Evolutionary conservation across 2,888 invertebrate species (phyloP).

Genomic region (Zygogramma bicolorata): DNA sequence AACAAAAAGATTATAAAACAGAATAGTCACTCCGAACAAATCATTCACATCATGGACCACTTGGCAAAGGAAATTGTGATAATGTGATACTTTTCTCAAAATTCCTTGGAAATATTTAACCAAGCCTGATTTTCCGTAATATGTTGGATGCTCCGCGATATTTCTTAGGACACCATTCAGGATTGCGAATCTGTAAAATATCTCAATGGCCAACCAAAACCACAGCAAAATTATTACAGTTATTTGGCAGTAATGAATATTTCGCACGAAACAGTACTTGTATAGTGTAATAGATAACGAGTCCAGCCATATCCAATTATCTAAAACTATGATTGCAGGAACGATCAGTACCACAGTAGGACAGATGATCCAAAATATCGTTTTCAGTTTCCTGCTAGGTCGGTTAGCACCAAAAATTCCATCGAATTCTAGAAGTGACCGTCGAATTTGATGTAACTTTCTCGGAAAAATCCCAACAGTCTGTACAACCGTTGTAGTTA

Average conservation of each 20-base stretch:
- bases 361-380: not conserved
- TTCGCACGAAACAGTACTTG: constrained; percentile 9
- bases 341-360: not conserved
- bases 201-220: constrained; percentile 21
- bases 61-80: constrained; percentile 21
- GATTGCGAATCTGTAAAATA: constrained; percentile 19
- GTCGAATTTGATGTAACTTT: not conserved
- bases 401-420: not conserved
- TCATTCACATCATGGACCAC: constrained; percentile 8
- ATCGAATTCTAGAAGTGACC: not conserved
- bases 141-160: not conserved
- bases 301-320: not conserved
- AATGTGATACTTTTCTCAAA: not conserved
- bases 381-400: not conserved
- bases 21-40: constrained; percentile 15
- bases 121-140: too few species aligned
- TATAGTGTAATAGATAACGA: not conserved
- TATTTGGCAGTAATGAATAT: constrained; percentile 1
- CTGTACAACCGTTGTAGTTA: not conserved
- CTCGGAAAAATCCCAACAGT: not conserved
- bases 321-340: not conserved
- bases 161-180: not conserved
- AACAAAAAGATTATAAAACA: constrained; percentile 8
- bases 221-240: constrained; percentile 4
- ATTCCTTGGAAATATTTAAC: too few species aligned